Evolutionary conservation across 2,113 vertebrate species (phyloP).

Genomic region (Leiothrix lutea): DNA sequence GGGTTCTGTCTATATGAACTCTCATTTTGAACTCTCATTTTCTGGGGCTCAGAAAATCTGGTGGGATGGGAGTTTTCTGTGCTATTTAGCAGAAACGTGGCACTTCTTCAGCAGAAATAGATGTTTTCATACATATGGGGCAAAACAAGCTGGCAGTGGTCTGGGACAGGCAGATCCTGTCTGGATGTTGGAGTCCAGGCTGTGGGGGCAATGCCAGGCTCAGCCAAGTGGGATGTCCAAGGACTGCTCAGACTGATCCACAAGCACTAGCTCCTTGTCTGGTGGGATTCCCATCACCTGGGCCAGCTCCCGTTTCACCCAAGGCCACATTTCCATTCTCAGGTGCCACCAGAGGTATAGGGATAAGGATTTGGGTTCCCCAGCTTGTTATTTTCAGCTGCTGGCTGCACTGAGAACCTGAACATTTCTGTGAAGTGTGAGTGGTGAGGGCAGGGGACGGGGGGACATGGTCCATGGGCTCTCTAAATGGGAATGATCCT

Average conservation of each 20-base stretch:
- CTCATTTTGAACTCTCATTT: neutral
- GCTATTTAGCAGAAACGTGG: neutral
- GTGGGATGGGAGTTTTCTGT: neutral
- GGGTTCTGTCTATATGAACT: neutral
- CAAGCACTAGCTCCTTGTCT: accelerated
- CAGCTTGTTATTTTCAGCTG: neutral
- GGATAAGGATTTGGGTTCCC: neutral
- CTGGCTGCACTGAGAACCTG: neutral
- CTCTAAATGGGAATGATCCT: neutral
- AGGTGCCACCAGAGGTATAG: neutral
- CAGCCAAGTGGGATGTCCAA: neutral
- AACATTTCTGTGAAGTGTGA: accelerated
- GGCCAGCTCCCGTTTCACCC: neutral
- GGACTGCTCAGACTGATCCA: neutral
- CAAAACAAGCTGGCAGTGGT: accelerated
- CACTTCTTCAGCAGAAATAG: neutral
- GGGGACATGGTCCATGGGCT: accelerated
- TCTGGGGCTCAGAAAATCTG: neutral
- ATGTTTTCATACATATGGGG: accelerated
- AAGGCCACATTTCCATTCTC: neutral
- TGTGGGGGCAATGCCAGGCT: neutral
- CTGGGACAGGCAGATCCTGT: neutral
- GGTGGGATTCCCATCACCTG: neutral
- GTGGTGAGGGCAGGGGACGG: neutral
- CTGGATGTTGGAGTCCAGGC: neutral